phyloP scores from a whole-genome alignment of 2,888 invertebrate genomes.

The Herminia tarsipennalis region DNA sequence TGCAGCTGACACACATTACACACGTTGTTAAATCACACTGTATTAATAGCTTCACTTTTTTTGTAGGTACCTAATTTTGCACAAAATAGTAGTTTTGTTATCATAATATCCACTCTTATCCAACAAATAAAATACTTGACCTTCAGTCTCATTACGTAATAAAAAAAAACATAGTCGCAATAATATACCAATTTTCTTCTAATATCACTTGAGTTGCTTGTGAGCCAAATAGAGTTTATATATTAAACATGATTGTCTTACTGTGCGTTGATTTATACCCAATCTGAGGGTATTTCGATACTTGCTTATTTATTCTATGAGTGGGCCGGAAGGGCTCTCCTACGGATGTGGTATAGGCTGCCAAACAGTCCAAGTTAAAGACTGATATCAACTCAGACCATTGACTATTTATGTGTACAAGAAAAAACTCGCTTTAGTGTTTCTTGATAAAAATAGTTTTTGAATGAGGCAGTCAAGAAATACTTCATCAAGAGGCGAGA shows the following conservation, averaged over 20 bases:
- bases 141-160: not conserved
- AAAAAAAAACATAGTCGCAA: not conserved
- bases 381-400: too few species aligned
- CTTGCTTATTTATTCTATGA: conserved; percentile 54
- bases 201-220: conserved; percentile 13
- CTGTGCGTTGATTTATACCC: conserved; percentile 45
- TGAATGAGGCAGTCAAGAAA: too few species aligned
- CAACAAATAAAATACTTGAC: not conserved
- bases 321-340: conserved; percentile 47
- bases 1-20: too few species aligned
- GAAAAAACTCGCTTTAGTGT: not conserved
- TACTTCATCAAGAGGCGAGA: too few species aligned
- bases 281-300: conserved; percentile 42
- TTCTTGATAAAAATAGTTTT: too few species aligned
- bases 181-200: conserved; percentile 2
- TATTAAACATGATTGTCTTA: conserved; percentile 42
- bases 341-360: conserved; percentile 37
- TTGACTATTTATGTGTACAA: too few species aligned
- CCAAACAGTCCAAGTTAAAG: not conserved
- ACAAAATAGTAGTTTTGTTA: too few species aligned
- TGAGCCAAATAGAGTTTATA: conserved; percentile 20
- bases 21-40: too few species aligned
- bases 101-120: too few species aligned
- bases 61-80: too few species aligned
- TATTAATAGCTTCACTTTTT: too few species aligned